Evolutionary conservation across 2,888 invertebrate species (phyloP).

Genomic region (Lepidochitona cinerea): DNA sequence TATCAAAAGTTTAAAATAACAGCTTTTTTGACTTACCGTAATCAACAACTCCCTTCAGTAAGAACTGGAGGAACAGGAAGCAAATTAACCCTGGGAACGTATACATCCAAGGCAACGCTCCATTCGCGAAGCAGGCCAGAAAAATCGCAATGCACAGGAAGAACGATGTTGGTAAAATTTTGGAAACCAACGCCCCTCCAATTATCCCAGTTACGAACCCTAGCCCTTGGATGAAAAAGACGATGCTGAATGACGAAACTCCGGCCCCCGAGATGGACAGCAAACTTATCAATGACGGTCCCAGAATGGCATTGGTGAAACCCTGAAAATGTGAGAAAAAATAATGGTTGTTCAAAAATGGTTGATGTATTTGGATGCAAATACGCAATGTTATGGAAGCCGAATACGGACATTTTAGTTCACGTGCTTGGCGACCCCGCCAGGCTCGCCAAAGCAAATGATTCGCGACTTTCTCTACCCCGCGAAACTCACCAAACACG

Average conservation of each 20-base stretch:
- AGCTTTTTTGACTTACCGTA: conserved; percentile 31
- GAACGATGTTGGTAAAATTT: conserved; percentile 11
- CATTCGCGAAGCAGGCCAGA: conserved; percentile 19
- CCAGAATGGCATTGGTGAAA: conserved; percentile 31
- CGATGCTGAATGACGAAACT: conserved; percentile 20
- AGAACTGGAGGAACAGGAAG: conserved; percentile 22
- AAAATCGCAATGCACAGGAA: conserved; percentile 22
- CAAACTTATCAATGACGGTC: conserved; percentile 29
- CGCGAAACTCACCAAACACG: too few species aligned
- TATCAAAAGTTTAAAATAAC: too few species aligned
- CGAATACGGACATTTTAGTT: too few species aligned
- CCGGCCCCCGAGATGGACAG: conserved; percentile 10
- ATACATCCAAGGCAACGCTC: conserved; percentile 18
- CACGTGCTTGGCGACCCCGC: too few species aligned
- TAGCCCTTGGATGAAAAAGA: conserved; percentile 27
- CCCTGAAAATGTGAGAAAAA: conserved; percentile 19
- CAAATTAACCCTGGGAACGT: conserved; percentile 15
- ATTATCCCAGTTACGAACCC: conserved; percentile 25
- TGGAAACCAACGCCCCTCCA: conserved; percentile 12
- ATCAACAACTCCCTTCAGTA: conserved; percentile 32
- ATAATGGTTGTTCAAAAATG: too few species aligned
- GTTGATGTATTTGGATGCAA: too few species aligned
- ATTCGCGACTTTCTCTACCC: too few species aligned
- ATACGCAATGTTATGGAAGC: too few species aligned
- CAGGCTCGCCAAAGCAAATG: too few species aligned